phyloP scores from a whole-genome alignment of 2,797 vertebrate genomes.

The Coccyzus lansbergi region DNA sequence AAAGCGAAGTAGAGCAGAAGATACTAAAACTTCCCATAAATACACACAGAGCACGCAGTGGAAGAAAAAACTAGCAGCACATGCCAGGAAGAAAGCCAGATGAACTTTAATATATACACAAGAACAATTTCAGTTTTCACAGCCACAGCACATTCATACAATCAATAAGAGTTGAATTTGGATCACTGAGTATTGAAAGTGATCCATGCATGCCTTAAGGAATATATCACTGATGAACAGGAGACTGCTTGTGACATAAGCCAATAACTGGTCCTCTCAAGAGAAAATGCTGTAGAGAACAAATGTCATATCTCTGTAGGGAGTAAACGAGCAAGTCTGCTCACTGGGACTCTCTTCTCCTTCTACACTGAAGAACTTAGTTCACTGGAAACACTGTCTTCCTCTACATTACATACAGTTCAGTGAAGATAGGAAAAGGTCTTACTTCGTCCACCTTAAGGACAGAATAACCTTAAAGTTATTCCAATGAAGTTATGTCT shows the following conservation, averaged over 20 bases:
- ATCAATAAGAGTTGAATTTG: neutral
- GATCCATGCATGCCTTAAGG: constrained; percentile 26
- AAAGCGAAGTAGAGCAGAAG: neutral
- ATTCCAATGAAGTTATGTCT: neutral
- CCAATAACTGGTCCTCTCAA: constrained; percentile 32
- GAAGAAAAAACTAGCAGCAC: neutral
- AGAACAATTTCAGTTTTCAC: neutral
- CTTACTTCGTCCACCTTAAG: neutral
- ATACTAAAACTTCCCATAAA: neutral
- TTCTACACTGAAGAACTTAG: neutral
- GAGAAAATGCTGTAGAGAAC: neutral
- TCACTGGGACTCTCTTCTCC: neutral
- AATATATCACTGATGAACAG: neutral
- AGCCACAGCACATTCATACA: neutral
- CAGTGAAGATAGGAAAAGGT: neutral
- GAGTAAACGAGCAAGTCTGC: constrained; percentile 26
- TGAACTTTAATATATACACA: neutral
- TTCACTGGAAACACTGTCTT: neutral
- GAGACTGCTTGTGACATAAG: constrained; percentile 23
- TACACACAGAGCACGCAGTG: too few relatives aligned
- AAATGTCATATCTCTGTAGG: constrained; percentile 54
- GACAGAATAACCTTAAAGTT: neutral
- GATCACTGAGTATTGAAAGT: constrained; percentile 6
- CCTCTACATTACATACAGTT: neutral
- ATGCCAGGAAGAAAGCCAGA: neutral